Base-by-base conservation (phyloP, 1,140 invertebrate species). In the Drosophila repletoides region DNA sequence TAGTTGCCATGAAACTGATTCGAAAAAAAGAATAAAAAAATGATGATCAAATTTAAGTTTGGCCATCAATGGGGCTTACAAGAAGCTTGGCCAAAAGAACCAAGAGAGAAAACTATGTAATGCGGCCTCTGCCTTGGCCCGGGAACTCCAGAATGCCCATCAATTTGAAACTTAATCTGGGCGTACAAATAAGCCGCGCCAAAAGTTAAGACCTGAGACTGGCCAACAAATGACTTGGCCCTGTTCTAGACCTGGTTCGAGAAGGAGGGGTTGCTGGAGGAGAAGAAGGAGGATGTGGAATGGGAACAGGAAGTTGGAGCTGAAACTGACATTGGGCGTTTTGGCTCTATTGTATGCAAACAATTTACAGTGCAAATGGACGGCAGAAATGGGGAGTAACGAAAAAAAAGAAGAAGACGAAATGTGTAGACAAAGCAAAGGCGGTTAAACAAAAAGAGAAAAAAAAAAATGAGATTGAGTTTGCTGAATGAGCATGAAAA, bases 111-210 rank as follows among this genome's bases (percentile, higher is more conserved):
- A 64, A 64, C 61, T 64, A 64, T 69, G 40, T 21, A 24, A 9
- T 43, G 31, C 29, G 12, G 14, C 15, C 36, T 1, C 36, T 14
- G 38, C 49, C 41, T 19, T 10, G 31, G 49, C 29, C 33, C 12
- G 24, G 58, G 52, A 28, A 51, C 48, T 69, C 69, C 55, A 77
- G 72, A 84, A 83, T 68, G 79, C 65, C 73, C 79, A 83, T 83
- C 79, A 83, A 83, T 83, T 83, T 83, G 74, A 83, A 83, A 83
- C 79, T 86, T 83, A 83, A 83, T 83, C 79, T 83, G 69, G 80
- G 75, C 80, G 71, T 75, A 83, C 79, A 86, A 83, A 83, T 86
- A 83, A 83, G 79, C 80, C 80, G 55, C 74, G 71, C 74, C 74
- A 79, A 86, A 84, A 83, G 70, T 83, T 83, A 83, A 83, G 79